Evolutionary conservation across 35 echinoderm and acorn worm genomes (phyloP).

Genomic region (Acanthaster planci): DNA sequence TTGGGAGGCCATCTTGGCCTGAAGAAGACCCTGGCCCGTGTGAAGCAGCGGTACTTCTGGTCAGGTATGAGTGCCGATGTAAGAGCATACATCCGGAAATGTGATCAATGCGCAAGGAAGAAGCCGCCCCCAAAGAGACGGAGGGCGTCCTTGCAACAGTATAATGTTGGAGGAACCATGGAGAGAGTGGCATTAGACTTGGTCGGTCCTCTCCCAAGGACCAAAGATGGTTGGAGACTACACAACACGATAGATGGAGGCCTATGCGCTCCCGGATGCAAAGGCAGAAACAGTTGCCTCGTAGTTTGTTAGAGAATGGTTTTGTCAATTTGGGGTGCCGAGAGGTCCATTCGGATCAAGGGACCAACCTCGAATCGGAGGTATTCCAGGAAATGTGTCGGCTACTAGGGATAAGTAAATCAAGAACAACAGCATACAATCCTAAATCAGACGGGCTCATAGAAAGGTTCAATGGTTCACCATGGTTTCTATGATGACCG

Average conservation of each 20-base stretch:
- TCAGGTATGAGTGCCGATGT: slow-evolving; percentile 35
- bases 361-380: slow-evolving; percentile 47
- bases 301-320: slow-evolving; percentile 36
- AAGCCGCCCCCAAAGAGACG: neutral
- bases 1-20: slow-evolving; percentile 11
- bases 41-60: neutral
- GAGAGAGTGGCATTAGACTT: slow-evolving; percentile 35
- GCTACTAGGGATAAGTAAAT: slow-evolving; percentile 28
- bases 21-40: slow-evolving; percentile 26
- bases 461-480: slow-evolving; percentile 21
- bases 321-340: slow-evolving; percentile 54
- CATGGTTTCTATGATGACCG: slow-evolving; percentile 14
- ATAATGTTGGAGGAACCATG: slow-evolving; percentile 29
- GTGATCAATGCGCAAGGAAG: slow-evolving; percentile 24
- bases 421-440: slow-evolving; percentile 34
- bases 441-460: slow-evolving; percentile 37
- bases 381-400: slow-evolving; percentile 46
- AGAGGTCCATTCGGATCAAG: slow-evolving; percentile 46
- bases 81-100: neutral
- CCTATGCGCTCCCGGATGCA: slow-evolving; percentile 44
- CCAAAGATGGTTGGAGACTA: slow-evolving; percentile 29
- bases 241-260: slow-evolving; percentile 55
- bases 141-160: slow-evolving; percentile 30
- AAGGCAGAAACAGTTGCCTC: slow-evolving; percentile 51
- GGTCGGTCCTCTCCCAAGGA: slow-evolving; percentile 28